Conservation (phyloP, 2,888 invertebrate species). For the Sipha maydis region DNA sequence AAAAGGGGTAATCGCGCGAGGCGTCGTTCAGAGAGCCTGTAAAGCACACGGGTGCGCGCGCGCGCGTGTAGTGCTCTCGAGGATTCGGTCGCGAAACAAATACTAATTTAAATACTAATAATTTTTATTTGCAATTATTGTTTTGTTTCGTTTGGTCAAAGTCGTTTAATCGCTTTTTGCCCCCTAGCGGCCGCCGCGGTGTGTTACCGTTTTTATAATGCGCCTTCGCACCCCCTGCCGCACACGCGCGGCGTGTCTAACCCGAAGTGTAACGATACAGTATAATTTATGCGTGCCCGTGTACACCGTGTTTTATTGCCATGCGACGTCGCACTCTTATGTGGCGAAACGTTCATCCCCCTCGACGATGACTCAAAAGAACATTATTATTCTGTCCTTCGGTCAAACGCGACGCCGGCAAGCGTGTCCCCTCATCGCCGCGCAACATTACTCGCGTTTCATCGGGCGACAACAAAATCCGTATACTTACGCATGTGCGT, state of each 20-base stretch:
- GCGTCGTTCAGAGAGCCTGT: not conserved
- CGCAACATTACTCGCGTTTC: not conserved
- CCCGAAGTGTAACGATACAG: not conserved
- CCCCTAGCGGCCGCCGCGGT: not conserved
- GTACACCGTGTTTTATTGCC: not conserved
- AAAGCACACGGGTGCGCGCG: not conserved
- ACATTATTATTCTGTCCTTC: not conserved
- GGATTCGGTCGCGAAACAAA: not conserved
- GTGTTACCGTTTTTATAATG: slow-evolving; percentile 14
- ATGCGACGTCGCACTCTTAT: not conserved
- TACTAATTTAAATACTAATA: not conserved
- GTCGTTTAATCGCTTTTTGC: slow-evolving; percentile 15
- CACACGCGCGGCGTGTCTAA: not conserved
- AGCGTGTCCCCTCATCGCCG: not conserved
- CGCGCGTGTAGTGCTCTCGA: not conserved
- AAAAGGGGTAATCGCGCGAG: not conserved
- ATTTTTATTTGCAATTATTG: not conserved
- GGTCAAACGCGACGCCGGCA: not conserved
- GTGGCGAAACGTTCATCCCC: not conserved
- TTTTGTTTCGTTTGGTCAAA: not conserved
- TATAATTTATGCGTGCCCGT: not conserved
- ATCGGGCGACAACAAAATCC: not conserved
- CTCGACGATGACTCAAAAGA: slow-evolving; percentile 19
- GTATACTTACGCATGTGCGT: not conserved
- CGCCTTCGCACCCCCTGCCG: not conserved